Evolutionary conservation across 2,113 vertebrate genomes (phyloP).

Genomic region (Chamaetylas fuelleborni): DNA sequence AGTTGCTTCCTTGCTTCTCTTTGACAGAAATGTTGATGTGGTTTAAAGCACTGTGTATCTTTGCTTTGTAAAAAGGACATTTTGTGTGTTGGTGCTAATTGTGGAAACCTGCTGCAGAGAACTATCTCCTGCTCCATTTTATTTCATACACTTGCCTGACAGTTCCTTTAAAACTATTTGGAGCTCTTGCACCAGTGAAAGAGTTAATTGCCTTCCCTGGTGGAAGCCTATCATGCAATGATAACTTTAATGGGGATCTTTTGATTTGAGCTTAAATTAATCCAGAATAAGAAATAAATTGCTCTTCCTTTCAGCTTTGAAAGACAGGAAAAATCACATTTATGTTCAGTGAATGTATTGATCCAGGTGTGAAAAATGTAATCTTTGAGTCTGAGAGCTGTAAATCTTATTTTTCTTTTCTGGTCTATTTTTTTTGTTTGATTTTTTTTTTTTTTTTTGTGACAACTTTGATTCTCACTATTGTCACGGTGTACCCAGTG

Average conservation of each 20-base stretch:
- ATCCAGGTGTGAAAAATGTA: background rate
- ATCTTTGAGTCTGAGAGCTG: background rate
- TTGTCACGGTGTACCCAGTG: rapidly evolving
- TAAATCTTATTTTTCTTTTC: background rate
- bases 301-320: background rate
- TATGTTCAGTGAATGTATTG: background rate
- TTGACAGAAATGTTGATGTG: background rate
- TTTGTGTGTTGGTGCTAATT: background rate
- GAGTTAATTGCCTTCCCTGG: background rate
- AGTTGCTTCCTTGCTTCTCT: conserved; percentile 13
- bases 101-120: background rate
- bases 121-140: background rate
- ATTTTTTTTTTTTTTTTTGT: background rate
- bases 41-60: background rate
- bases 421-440: background rate
- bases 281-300: conserved; percentile 29
- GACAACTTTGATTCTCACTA: background rate
- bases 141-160: background rate
- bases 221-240: background rate
- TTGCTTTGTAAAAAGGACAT: background rate
- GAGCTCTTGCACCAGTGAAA: background rate
- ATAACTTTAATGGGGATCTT: conserved; percentile 11
- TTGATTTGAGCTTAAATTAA: conserved; percentile 27
- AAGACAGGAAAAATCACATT: conserved; percentile 8
- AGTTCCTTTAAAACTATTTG: background rate